phyloP scores from a whole-genome alignment of 2,888 invertebrate genomes.

The Dolichopus griseipennis region DNA sequence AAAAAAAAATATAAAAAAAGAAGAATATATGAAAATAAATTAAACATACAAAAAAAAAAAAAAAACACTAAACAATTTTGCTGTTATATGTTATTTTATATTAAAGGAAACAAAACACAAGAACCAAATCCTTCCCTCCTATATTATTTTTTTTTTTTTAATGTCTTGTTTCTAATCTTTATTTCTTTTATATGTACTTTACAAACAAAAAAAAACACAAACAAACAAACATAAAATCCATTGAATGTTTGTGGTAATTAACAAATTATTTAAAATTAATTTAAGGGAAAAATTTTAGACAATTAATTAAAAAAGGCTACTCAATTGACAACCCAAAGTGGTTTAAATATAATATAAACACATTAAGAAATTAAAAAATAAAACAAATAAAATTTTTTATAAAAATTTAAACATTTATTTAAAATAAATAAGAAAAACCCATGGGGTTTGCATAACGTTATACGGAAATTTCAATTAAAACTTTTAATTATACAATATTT shows the following conservation, averaged over 20 bases:
- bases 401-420: too few relatives aligned
- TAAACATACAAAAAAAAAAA: conserved; percentile 2
- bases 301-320: neutral
- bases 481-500: neutral
- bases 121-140: neutral
- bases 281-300: too few relatives aligned
- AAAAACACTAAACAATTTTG: neutral
- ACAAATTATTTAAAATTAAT: neutral
- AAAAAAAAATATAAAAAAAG: too few relatives aligned
- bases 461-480: conserved; percentile 2
- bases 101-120: neutral
- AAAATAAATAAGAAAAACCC: neutral
- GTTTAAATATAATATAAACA: neutral
- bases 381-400: neutral
- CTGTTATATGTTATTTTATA: neutral
- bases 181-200: neutral
- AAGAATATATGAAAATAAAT: neutral
- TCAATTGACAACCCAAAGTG: neutral
- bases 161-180: neutral
- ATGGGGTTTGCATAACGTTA: neutral
- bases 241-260: neutral
- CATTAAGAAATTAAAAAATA: neutral
- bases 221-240: neutral
- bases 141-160: too few relatives aligned
- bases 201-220: neutral